Conservation (phyloP, 2,888 invertebrate species). For the Erynnis tages region DNA sequence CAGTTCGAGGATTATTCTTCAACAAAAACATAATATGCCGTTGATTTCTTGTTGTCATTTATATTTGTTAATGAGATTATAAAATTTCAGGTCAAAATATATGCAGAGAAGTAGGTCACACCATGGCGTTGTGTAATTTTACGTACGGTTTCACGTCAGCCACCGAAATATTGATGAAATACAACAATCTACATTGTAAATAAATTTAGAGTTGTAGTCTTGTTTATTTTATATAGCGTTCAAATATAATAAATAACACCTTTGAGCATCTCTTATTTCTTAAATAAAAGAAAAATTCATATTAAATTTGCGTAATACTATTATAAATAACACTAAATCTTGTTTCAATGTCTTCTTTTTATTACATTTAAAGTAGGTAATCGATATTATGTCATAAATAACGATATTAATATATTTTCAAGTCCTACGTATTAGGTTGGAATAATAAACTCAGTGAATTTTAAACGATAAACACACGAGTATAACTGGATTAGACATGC, state of each 20-base stretch:
- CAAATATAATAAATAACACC: neutral
- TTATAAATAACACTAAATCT: too few species aligned
- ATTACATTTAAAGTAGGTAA: slow-evolving; percentile 7
- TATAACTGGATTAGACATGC: slow-evolving; percentile 10
- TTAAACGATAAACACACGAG: slow-evolving; percentile 20
- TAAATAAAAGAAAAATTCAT: too few species aligned
- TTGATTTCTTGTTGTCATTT: neutral
- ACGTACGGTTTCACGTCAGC: neutral
- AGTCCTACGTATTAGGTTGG: slow-evolving; percentile 11
- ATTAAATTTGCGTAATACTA: too few species aligned
- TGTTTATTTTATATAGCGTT: neutral
- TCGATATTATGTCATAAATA: slow-evolving; percentile 13
- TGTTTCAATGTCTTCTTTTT: slow-evolving; percentile 14
- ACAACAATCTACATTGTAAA: neutral
- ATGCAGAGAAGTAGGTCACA: neutral
- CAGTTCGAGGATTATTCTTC: too few species aligned
- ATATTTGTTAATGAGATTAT: neutral
- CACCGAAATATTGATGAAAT: slow-evolving; percentile 2
- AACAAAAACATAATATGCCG: neutral
- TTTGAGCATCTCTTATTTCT: too few species aligned
- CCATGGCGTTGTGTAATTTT: slow-evolving; percentile 6
- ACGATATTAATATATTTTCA: neutral
- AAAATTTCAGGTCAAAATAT: neutral
- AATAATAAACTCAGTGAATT: slow-evolving; percentile 16
- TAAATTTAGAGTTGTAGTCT: neutral